phyloP scores from a whole-genome alignment of 2,888 invertebrate species.

The Hypomecis punctinalis region DNA sequence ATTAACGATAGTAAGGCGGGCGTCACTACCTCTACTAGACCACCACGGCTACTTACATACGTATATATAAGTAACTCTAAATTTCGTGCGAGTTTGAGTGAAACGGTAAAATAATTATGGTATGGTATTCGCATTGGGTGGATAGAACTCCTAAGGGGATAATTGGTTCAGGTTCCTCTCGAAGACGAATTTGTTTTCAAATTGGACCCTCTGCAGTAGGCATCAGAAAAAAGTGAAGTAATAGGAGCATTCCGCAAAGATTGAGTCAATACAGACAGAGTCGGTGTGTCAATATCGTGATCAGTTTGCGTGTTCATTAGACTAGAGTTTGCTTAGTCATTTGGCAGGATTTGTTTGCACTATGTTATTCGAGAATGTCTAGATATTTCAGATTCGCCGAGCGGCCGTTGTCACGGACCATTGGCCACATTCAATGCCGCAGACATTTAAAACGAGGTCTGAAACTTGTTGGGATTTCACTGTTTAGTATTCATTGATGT shows the following conservation, averaged over 20 bases:
- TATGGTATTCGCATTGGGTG: too few relatives aligned
- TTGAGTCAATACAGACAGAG: not conserved
- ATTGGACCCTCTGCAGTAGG: too few relatives aligned
- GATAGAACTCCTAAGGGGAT: too few relatives aligned
- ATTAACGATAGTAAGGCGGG: too few relatives aligned
- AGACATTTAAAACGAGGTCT: slow-evolving; percentile 27
- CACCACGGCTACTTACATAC: too few relatives aligned
- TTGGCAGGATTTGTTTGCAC: slow-evolving; percentile 22
- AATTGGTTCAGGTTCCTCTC: too few relatives aligned
- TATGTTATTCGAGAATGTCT: slow-evolving; percentile 28
- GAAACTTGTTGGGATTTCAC: slow-evolving; percentile 12
- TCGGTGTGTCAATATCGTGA: slow-evolving; percentile 10
- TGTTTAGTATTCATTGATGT: slow-evolving; percentile 13
- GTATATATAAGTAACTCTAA: too few relatives aligned
- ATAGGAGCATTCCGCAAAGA: not conserved
- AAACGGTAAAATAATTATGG: too few relatives aligned
- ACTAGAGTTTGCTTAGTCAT: slow-evolving; percentile 18
- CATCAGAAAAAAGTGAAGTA: not conserved
- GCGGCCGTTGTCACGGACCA: slow-evolving; percentile 62
- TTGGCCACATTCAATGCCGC: slow-evolving; percentile 68
- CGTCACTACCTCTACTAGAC: too few relatives aligned
- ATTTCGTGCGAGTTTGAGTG: too few relatives aligned
- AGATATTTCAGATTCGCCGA: slow-evolving; percentile 39
- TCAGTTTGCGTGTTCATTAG: slow-evolving; percentile 18
- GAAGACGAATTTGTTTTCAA: too few relatives aligned